These are phyloP conservation scores for Ferdinandea cuprea DNA, from an alignment of 2,888 invertebrate species.

Conservation along the genomic window DNA sequence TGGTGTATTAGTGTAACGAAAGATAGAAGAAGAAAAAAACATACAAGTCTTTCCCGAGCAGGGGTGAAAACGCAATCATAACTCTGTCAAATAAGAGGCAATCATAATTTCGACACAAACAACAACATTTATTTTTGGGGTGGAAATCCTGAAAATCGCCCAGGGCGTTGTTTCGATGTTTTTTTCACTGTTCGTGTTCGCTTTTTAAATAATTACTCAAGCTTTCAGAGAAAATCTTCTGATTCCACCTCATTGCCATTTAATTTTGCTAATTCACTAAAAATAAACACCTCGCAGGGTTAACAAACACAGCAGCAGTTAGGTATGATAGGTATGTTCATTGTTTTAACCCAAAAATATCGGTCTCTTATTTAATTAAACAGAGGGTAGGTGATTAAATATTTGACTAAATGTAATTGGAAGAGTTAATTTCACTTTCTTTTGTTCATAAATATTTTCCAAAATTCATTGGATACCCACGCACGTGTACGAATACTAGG, in stretches of 20 bases:
- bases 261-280: conserved; percentile 82
- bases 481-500: not conserved
- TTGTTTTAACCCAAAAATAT: conserved; percentile 46
- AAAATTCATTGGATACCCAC: not conserved
- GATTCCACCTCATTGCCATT: conserved; percentile 83
- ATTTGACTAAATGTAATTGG: conserved; percentile 69
- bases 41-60: conserved; percentile 45
- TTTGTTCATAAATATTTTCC: conserved; percentile 5
- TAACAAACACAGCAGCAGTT: conserved; percentile 13
- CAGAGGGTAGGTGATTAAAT: conserved; percentile 49
- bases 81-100: conserved; percentile 54
- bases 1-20: conserved; percentile 17
- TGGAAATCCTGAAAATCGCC: conserved; percentile 59
- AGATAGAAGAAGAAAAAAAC: conserved; percentile 19
- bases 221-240: conserved; percentile 82
- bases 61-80: conserved; percentile 48
- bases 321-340: conserved; percentile 5
- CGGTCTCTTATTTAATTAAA: conserved; percentile 55
- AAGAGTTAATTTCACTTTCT: conserved; percentile 60
- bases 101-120: conserved; percentile 55
- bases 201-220: conserved; percentile 72
- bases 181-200: conserved; percentile 51
- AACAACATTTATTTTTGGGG: conserved; percentile 47
- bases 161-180: conserved; percentile 45
- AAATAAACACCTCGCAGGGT: conserved; percentile 78